Evolutionary conservation across 2,888 invertebrate genomes (phyloP), one percentile per base, ranked within the genome.

Genomic region (Tinea semifulvella): DNA sequence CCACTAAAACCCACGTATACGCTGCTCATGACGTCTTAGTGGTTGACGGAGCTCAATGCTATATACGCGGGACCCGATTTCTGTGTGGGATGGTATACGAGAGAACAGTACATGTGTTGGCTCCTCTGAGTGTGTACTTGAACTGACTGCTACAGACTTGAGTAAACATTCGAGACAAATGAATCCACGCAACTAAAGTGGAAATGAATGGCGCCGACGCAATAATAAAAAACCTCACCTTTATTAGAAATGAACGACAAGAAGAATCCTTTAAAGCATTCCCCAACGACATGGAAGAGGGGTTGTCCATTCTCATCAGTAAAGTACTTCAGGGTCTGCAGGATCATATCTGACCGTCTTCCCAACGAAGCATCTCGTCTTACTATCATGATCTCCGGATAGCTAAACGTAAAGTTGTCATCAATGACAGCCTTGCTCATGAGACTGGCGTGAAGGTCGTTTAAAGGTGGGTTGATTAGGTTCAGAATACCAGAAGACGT

Each of bases 181-280:
- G n/a, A n/a, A n/a, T n/a, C n/a, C n/a, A n/a, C n/a, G n/a, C n/a
- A n/a, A n/a, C n/a, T n/a, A n/a, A n/a, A n/a, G n/a, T n/a, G n/a
- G n/a, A n/a, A n/a, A n/a, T n/a, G n/a, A n/a, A n/a, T n/a, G n/a
- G n/a, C n/a, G n/a, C n/a, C n/a, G n/a, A n/a, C 2, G 2, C 10
- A 26, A 3, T 26, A 26, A 26, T 26, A 26, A 26, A n/a, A 26
- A 35, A 17, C 3, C 40, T 40, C 11, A 70, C 70, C 61, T 43
- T 51, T 31, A 46, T 56, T 57, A 8, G 57, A 49, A 40, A 68
- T 61, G 47, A 56, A 67, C 1, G 64, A 58, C 38, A 68, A 42
- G 43, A 56, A 64, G 48, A 56, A 61, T 5, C 46, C 52, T 5
- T 48, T 28, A 20, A 62, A 56, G 47, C 64, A 61, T 42, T 70